These are phyloP conservation scores for Ephydatia muelleri DNA, from an alignment of 37 sponge, comb jelly and placozoan species.

Conservation along the genomic window DNA sequence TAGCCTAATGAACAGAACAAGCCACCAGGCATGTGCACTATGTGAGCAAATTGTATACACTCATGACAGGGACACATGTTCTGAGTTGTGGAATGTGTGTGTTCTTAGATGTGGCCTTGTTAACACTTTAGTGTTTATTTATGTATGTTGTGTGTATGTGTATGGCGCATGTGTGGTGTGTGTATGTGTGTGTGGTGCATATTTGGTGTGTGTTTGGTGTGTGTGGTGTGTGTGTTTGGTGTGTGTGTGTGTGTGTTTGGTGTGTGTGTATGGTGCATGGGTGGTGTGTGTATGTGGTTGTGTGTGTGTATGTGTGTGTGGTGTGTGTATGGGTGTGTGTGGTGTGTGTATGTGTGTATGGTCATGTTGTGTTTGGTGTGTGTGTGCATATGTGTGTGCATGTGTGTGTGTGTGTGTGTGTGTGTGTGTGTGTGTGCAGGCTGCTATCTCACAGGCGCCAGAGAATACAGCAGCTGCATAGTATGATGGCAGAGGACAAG, in stretches of 20 bases:
- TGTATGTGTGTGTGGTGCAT: neutral
- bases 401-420: neutral
- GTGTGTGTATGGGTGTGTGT: neutral
- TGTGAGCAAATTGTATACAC: no score
- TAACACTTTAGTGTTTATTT: constrained; percentile 6
- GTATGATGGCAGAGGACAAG: no score
- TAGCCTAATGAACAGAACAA: no score
- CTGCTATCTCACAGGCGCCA: no score
- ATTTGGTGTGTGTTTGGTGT: neutral
- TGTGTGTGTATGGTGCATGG: no score
- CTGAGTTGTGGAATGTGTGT: no score
- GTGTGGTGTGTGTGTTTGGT: constrained; percentile 5
- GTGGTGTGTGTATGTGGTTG: neutral
- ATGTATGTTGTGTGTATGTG: no score
- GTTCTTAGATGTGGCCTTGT: no score
- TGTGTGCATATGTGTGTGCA: constrained; percentile 1
- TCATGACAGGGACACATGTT: no score
- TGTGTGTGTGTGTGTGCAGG: neutral
- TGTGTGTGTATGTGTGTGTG: constrained; percentile 17
- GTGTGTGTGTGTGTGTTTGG: constrained; percentile 14
- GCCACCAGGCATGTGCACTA: no score
- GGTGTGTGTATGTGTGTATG: neutral
- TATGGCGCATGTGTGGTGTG: no score
- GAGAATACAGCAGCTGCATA: no score
- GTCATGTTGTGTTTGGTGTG: neutral